phyloP scores from a whole-genome alignment of 2,888 invertebrate species.

The Embidobia sp. region DNA sequence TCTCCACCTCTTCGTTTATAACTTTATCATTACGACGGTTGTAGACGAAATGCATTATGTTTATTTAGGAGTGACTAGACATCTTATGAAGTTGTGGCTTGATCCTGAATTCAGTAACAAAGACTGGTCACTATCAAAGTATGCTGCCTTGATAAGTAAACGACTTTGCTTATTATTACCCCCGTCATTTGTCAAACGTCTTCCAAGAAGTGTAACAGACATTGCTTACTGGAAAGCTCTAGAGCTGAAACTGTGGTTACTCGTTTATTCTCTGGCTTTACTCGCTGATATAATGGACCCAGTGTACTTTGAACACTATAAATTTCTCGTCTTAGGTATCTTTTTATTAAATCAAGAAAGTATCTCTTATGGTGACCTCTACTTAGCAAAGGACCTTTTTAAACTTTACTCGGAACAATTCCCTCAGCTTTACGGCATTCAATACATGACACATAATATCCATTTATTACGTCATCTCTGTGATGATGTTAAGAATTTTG shows the following conservation, averaged over 20 bases:
- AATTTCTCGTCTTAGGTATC: not conserved
- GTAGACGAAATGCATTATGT: slow-evolving; percentile 17
- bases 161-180: too few relatives aligned
- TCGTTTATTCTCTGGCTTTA: not conserved
- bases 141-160: not conserved
- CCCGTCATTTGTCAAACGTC: too few relatives aligned
- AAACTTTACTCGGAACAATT: not conserved
- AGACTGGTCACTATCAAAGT: not conserved
- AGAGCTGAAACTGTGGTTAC: not conserved
- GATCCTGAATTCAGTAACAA: not conserved
- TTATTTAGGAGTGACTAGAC: slow-evolving; percentile 10
- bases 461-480: not conserved
- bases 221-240: not conserved
- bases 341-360: not conserved
- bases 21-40: slow-evolving; percentile 10
- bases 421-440: not conserved
- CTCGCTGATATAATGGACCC: not conserved
- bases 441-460: slow-evolving; percentile 3
- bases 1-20: not conserved
- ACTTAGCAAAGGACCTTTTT: not conserved
- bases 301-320: not conserved
- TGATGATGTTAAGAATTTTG: slow-evolving; percentile 6
- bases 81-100: not conserved
- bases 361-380: not conserved
- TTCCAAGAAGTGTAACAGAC: too few relatives aligned